A percentile compares a stretch with the other conserved stretches of the same genome.
Conservation (phyloP, 2,113 vertebrate genomes). For the Ammospiza caudacuta region DNA sequence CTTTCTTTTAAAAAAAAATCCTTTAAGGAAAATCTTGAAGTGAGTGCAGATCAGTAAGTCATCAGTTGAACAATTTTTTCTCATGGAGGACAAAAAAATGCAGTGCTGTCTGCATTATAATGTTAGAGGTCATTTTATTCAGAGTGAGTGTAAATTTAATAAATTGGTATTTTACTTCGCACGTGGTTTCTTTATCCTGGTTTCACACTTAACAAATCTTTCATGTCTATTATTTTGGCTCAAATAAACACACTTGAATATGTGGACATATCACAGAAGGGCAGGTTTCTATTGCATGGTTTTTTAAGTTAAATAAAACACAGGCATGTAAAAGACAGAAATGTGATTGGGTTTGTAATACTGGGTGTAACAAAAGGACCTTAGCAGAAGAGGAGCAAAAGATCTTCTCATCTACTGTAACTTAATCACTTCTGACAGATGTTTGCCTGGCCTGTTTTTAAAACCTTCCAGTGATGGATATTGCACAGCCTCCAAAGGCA, state of each 20-base stretch:
- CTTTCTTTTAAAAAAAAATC: not conserved
- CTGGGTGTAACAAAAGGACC: not conserved
- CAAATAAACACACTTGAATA: not conserved
- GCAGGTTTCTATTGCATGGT: not conserved
- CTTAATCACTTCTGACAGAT: slow-evolving; percentile 1
- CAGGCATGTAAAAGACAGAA: not conserved
- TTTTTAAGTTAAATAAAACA: not conserved
- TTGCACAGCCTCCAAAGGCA: not conserved
- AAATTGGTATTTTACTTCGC: not conserved
- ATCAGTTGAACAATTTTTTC: not conserved
- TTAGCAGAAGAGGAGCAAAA: not conserved
- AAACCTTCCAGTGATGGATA: slow-evolving; percentile 7
- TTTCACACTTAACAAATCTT: not conserved
- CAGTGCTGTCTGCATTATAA: not conserved
- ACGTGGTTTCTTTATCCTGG: not conserved
- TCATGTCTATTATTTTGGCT: not conserved
- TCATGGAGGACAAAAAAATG: not conserved
- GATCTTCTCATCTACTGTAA: not conserved
- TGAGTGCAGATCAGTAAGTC: not conserved
- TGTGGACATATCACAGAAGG: not conserved
- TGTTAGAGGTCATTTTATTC: not conserved
- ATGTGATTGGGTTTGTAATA: not conserved
- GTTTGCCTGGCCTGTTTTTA: slow-evolving; percentile 16
- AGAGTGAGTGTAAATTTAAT: not conserved
- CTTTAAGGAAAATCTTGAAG: not conserved